Conservation (phyloP, 2,797 vertebrate genomes). For the Numenius phaeopus region DNA sequence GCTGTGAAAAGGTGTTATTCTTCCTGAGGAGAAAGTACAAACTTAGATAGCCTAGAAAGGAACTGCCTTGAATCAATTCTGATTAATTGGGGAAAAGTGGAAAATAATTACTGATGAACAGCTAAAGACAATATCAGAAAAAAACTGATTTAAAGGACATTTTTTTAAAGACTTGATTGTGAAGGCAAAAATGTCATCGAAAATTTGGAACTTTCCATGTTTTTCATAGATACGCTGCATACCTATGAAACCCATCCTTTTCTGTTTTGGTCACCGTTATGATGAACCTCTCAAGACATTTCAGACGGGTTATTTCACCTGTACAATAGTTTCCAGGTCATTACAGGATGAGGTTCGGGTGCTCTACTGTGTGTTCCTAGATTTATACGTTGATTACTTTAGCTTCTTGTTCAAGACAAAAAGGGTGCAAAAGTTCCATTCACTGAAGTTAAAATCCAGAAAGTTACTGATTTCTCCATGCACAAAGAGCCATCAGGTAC, state of each 20-base stretch:
- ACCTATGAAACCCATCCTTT: neutral
- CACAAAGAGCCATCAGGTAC: neutral
- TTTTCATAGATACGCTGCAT: neutral
- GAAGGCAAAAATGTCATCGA: neutral
- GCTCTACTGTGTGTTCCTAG: neutral
- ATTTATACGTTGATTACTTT: neutral
- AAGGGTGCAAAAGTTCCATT: neutral
- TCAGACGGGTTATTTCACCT: neutral
- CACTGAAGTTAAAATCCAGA: neutral
- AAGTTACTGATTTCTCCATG: neutral
- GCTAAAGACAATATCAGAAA: neutral
- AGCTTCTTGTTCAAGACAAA: neutral
- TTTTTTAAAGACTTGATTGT: neutral
- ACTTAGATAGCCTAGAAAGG: neutral
- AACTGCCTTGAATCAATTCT: neutral
- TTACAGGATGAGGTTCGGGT: neutral
- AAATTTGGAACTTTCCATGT: neutral
- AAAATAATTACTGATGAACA: neutral
- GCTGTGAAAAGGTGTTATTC: neutral
- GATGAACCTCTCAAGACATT: neutral
- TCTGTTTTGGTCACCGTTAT: neutral
- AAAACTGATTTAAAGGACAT: neutral
- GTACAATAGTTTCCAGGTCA: neutral
- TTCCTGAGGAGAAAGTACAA: neutral
- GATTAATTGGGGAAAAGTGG: neutral